Evolutionary conservation across 2,113 vertebrate species (phyloP).

Genomic region (Euleptes europaea): DNA sequence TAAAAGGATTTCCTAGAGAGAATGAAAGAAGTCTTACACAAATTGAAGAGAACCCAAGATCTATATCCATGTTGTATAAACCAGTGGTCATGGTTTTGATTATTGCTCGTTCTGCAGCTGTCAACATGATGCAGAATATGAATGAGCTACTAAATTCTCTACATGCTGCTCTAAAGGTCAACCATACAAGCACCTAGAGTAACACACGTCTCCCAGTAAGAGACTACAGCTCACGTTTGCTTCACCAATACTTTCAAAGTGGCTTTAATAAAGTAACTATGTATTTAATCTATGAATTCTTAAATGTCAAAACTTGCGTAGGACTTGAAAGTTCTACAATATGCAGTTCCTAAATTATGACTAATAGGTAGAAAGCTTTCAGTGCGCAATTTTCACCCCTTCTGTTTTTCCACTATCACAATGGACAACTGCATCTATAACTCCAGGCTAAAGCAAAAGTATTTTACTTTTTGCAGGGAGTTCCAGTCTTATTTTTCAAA

Average conservation of each 20-base stretch:
- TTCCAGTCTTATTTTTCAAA: neutral
- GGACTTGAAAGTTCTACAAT: neutral
- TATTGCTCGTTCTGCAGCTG: neutral
- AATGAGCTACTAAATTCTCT: slow-evolving; percentile 3
- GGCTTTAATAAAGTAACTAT: neutral
- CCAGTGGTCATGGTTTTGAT: neutral
- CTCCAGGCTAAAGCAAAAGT: neutral
- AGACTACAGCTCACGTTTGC: neutral
- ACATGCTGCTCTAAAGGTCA: neutral
- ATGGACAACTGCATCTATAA: neutral
- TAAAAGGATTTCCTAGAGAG: neutral
- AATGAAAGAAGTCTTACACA: neutral
- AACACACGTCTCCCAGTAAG: neutral
- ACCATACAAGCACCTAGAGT: neutral
- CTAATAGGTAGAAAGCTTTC: neutral
- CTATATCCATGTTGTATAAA: neutral
- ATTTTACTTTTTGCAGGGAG: neutral
- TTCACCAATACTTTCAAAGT: neutral
- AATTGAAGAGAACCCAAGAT: neutral
- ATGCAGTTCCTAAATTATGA: neutral
- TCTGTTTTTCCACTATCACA: neutral
- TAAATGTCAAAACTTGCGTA: neutral
- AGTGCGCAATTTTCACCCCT: neutral
- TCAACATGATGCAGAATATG: slow-evolving; percentile 1
- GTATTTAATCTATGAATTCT: neutral